Evolutionary conservation across 2,888 invertebrate species (phyloP), one percentile per base, ranked within the genome.

Genomic region (Parnassius mnemosyne): DNA sequence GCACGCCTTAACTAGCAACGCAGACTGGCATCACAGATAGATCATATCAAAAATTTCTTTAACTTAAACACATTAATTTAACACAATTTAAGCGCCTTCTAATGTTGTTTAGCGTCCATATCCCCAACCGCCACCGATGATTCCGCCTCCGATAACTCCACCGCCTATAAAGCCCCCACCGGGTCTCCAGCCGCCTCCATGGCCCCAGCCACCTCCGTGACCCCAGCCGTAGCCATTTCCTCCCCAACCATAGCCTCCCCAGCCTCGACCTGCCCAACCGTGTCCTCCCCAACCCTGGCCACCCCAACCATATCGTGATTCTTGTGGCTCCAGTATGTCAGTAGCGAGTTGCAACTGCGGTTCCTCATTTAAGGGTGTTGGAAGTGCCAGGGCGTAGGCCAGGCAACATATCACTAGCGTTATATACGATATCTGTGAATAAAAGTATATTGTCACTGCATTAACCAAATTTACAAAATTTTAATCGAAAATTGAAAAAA

Each of bases 361-460:
- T 44, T 50, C 42, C 25, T 50, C 54, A 43, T 25, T 43, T 43
- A 43, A 71, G 1, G 63, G 66, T 55, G 69, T 66, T 0, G 84
- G 83, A n/a, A 81, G 58, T 43, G 80, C 80, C 46, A 74, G 68
- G 0, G 75, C 75, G 67, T 79, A 79, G 25, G 81, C 84, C 65
- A 79, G 52, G 68, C 77, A 76, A 72, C 80, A 83, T 52, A 81
- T 20, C n/a, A 86, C 60, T 47, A 87, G 64, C 54, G 73, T 72
- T 11, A 77, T 60, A 64, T 69, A 77, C 47, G 80, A 51, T 20
- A 80, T 59, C 87, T 88, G 75, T 0, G 76, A 75, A 66, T 46
- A 64, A 57, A 60, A 44, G 25, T 43, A 49, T 10, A n/a, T 16
- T 16, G 16, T 3, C 10, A 46, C 2, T 12, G 9, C 9, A n/a